A percentile compares a stretch with the other conserved stretches of the same genome.
These are phyloP conservation scores for Drosophila neocordata DNA, from an alignment of 1,140 invertebrate species.

Conservation along the genomic window DNA sequence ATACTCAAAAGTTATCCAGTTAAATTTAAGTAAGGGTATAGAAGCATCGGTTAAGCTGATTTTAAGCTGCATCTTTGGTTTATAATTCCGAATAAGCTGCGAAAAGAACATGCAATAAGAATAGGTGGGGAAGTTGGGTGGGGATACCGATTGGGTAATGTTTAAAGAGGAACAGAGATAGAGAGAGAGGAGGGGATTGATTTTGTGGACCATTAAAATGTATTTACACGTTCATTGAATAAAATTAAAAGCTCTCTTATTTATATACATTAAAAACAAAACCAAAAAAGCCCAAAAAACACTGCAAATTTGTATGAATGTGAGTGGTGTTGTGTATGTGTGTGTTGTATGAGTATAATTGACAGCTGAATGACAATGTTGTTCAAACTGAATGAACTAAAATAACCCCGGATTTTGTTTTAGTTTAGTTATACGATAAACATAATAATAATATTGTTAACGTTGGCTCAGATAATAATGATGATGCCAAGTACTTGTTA, in stretches of 20 bases:
- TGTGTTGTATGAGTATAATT: slow-evolving; percentile 17
- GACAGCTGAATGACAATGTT: slow-evolving; percentile 64
- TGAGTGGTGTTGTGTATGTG: too few relatives aligned
- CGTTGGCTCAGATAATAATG: neutral
- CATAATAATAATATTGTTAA: neutral
- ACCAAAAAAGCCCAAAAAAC: slow-evolving; percentile 2
- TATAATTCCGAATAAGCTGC: slow-evolving; percentile 13
- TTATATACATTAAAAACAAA: slow-evolving; percentile 22
- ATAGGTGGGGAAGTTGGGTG: neutral
- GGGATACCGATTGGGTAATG: too few relatives aligned
- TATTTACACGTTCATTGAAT: slow-evolving; percentile 78
- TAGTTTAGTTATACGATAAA: slow-evolving; percentile 21
- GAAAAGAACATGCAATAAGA: slow-evolving; percentile 11
- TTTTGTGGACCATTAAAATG: slow-evolving; percentile 57
- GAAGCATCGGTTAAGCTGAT: neutral
- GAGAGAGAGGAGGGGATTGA: neutral
- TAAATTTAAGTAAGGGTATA: neutral
- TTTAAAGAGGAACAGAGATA: too few relatives aligned
- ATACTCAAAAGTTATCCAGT: too few relatives aligned
- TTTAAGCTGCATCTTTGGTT: neutral
- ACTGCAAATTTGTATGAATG: slow-evolving; percentile 37
- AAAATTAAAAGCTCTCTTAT: slow-evolving; percentile 50
- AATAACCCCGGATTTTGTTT: slow-evolving; percentile 42
- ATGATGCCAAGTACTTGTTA: slow-evolving; percentile 3
- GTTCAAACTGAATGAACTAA: slow-evolving; percentile 37